Evolutionary conservation across 2,888 invertebrate species (phyloP).

Genomic region (Volucella inanis): DNA sequence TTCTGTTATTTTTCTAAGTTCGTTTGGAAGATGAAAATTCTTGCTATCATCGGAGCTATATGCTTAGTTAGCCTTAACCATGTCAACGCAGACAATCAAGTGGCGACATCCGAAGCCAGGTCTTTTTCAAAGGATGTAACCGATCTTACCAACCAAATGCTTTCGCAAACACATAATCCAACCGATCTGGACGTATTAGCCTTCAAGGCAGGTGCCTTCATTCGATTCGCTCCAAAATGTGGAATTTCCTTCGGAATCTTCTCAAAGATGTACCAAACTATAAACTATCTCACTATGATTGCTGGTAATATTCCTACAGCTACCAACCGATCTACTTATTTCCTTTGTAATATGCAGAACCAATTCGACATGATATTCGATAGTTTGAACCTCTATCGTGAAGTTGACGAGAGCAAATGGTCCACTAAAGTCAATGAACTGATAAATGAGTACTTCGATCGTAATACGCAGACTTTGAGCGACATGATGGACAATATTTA

Average conservation of each 20-base stretch:
- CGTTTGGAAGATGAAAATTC: conserved; percentile 16
- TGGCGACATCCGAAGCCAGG: background rate
- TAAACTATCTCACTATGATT: background rate
- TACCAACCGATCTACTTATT: background rate
- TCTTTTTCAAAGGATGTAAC: conserved; percentile 7
- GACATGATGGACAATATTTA: conserved; percentile 8
- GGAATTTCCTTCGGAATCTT: background rate
- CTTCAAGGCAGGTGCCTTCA: conserved; percentile 4
- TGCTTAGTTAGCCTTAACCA: conserved; percentile 14
- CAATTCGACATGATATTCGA: conserved; percentile 8
- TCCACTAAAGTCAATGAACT: conserved; percentile 25
- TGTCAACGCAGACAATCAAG: background rate
- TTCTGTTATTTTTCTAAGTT: background rate
- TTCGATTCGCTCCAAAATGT: background rate
- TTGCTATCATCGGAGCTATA: conserved; percentile 7
- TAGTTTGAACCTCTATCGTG: conserved; percentile 6
- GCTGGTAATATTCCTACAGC: background rate
- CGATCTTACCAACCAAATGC: background rate
- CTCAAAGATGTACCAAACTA: background rate
- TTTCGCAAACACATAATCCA: background rate
- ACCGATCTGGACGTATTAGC: background rate
- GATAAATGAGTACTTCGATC: conserved; percentile 25
- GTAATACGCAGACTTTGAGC: background rate
- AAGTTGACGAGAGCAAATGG: background rate
- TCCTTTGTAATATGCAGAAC: background rate